Percentiles rank a stretch among this genome's conserved stretches.
phyloP scores from a whole-genome alignment of 2,888 invertebrate species.

The Hipparchia sbordonii region DNA sequence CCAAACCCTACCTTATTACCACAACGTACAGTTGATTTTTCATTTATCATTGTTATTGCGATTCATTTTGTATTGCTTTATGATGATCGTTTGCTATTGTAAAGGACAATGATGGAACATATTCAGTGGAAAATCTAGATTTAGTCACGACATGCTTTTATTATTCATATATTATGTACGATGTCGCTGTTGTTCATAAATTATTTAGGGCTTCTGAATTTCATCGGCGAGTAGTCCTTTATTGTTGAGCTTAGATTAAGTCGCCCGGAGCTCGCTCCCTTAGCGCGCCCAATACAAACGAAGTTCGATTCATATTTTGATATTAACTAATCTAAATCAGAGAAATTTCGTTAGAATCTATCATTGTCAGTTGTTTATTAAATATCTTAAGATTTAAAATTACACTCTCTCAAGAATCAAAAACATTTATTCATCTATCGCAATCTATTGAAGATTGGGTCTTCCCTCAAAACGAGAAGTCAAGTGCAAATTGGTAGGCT shows the following conservation, averaged over 20 bases:
- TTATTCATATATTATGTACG: background rate
- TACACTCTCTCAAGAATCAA: too few relatives aligned
- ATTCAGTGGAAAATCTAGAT: constrained; percentile 8
- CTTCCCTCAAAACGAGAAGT: too few relatives aligned
- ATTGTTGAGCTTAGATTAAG: background rate
- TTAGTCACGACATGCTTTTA: constrained; percentile 5
- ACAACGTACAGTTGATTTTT: constrained; percentile 19
- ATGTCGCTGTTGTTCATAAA: background rate
- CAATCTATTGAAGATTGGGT: too few relatives aligned
- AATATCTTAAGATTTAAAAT: too few relatives aligned
- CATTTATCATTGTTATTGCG: constrained; percentile 8
- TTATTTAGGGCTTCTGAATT: background rate
- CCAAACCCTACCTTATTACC: background rate
- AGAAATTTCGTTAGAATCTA: too few relatives aligned
- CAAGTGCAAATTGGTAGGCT: too few relatives aligned
- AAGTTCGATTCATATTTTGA: too few relatives aligned
- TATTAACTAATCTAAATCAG: too few relatives aligned
- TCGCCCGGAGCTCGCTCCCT: too few relatives aligned
- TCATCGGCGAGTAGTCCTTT: background rate
- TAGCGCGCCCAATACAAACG: too few relatives aligned
- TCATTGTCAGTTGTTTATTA: too few relatives aligned
- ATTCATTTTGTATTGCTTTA: constrained; percentile 26
- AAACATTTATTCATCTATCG: too few relatives aligned
- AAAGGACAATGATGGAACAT: constrained; percentile 23
- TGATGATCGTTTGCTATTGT: constrained; percentile 19